phyloP scores from a whole-genome alignment of 2,113 vertebrate species.

The zebrafish (Danio rerio) region GRCz12tu NC_133194.1:21930501-21931000 shows the following conservation, averaged over 20 bases:
- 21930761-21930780: background rate
- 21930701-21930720: too few species aligned
- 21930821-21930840: background rate
- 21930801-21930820: background rate
- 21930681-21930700: too few species aligned
- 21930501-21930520: too few species aligned
- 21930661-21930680: background rate
- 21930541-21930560: too few species aligned
- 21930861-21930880: constrained; percentile 3
- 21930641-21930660: too few species aligned
- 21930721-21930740: background rate
- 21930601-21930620: too few species aligned
- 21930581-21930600: too few species aligned
- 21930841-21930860: background rate
- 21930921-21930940: constrained; percentile 75
- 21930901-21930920: constrained; percentile 77
- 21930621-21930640: too few species aligned
- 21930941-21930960: constrained; percentile 82
- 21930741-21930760: background rate
- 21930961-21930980: constrained; percentile 94
- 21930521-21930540: too few species aligned
- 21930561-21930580: too few species aligned
- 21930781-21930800: background rate
- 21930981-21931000: constrained; percentile 93
- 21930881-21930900: constrained; percentile 74